Percentiles rank a stretch among this genome's conserved stretches.
Evolutionary conservation across 2,888 invertebrate species (phyloP).

Genomic region (Chaetogeoica ovagalla): DNA sequence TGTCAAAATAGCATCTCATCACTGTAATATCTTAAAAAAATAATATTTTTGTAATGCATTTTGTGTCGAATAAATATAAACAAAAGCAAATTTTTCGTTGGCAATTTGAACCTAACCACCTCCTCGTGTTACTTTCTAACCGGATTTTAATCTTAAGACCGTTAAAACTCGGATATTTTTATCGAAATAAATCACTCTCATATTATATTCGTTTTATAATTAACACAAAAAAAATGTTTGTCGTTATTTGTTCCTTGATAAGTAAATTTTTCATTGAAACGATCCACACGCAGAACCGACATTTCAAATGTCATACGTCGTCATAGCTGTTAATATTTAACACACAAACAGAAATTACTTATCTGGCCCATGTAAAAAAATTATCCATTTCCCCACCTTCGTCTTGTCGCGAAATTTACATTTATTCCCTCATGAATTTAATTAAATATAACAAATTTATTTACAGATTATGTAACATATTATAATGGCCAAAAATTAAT

Average conservation of each 20-base stretch:
- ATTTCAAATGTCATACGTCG: neutral
- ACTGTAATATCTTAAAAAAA: too few relatives aligned
- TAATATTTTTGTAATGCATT: too few relatives aligned
- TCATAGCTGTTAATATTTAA: too few relatives aligned
- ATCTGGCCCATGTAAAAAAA: neutral
- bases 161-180: neutral
- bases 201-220: neutral
- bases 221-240: neutral
- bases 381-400: neutral
- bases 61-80: too few relatives aligned
- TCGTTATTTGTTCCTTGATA: too few relatives aligned
- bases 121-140: too few relatives aligned
- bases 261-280: neutral
- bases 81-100: too few relatives aligned
- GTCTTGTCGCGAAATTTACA: neutral
- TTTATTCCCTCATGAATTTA: neutral
- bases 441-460: neutral
- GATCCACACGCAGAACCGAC: neutral
- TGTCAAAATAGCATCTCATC: too few relatives aligned
- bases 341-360: neutral
- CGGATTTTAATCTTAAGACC: neutral
- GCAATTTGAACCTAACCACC: too few relatives aligned
- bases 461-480: neutral
- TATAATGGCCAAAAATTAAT: neutral
- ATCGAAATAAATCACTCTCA: neutral